These are phyloP conservation scores for Sitta carolinensis DNA, from an alignment of 2,797 vertebrate genomes.

Conservation along the genomic window DNA sequence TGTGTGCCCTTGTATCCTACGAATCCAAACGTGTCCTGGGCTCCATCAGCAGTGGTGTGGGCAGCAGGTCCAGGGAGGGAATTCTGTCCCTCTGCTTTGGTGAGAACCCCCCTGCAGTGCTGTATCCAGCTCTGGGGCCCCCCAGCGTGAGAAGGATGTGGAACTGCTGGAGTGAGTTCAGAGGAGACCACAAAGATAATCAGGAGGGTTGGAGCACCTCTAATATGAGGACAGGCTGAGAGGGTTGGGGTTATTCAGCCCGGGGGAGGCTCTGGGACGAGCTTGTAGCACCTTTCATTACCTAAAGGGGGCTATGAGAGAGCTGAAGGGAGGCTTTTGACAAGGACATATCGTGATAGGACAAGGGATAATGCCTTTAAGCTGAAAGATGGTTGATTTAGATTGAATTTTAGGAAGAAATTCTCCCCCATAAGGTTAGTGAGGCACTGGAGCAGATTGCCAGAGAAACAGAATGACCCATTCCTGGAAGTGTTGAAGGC, in stretches of 20 bases:
- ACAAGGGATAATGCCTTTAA: background rate
- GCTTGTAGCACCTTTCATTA: background rate
- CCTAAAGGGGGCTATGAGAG: background rate
- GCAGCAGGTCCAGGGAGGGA: background rate
- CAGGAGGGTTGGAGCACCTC: background rate
- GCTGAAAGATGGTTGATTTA: background rate
- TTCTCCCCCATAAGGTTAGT: background rate
- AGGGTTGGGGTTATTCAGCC: background rate
- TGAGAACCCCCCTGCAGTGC: background rate
- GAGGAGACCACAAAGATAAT: too few relatives aligned
- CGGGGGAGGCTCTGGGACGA: background rate
- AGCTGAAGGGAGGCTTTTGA: background rate
- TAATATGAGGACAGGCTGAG: background rate
- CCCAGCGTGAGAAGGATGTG: fast-evolving
- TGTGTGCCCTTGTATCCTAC: background rate
- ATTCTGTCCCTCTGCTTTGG: background rate
- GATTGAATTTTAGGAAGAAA: background rate
- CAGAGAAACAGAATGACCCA: background rate
- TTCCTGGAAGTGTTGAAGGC: background rate
- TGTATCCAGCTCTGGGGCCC: background rate
- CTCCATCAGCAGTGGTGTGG: fast-evolving
- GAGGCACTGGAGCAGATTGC: background rate
- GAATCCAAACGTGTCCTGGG: fast-evolving
- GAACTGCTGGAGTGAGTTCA: background rate
- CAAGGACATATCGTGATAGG: fast-evolving